Evolutionary conservation across 2,113 vertebrate genomes (phyloP).

Genomic region (Tachuris rubrigastra): DNA sequence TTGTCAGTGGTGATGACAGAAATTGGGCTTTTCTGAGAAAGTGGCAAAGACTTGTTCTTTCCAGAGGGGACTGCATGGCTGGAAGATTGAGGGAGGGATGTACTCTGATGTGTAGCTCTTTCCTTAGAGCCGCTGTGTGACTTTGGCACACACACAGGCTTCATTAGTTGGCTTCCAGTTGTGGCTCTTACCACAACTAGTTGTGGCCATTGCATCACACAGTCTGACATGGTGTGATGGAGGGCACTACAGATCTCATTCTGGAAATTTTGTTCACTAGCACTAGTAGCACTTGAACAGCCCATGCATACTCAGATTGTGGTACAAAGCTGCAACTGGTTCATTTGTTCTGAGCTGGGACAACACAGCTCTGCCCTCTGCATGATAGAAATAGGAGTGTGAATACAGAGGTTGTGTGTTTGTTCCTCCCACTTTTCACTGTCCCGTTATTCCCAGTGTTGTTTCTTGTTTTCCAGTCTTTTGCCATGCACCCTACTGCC

Average conservation of each 20-base stretch:
- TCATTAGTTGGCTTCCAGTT: background rate
- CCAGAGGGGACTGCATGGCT: background rate
- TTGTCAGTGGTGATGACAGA: background rate
- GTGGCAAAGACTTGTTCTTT: background rate
- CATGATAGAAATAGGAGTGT: background rate
- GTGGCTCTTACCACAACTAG: background rate
- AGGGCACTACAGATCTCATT: background rate
- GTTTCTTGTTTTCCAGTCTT: background rate
- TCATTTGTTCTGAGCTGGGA: background rate
- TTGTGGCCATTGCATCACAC: background rate
- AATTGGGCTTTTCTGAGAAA: background rate
- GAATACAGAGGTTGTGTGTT: background rate
- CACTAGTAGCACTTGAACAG: background rate
- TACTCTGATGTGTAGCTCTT: background rate
- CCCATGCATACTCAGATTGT: rapidly evolving
- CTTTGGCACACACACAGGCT: background rate
- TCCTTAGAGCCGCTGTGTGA: rapidly evolving
- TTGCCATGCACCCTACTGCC: background rate
- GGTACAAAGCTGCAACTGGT: background rate
- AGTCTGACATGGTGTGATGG: background rate
- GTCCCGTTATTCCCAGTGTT: background rate
- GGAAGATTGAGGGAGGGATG: background rate
- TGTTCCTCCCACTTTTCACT: background rate
- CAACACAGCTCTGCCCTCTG: background rate
- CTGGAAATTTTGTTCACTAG: background rate